Conservation (phyloP, 2,797 vertebrate genomes). For the Rhinogobio ventralis region DNA sequence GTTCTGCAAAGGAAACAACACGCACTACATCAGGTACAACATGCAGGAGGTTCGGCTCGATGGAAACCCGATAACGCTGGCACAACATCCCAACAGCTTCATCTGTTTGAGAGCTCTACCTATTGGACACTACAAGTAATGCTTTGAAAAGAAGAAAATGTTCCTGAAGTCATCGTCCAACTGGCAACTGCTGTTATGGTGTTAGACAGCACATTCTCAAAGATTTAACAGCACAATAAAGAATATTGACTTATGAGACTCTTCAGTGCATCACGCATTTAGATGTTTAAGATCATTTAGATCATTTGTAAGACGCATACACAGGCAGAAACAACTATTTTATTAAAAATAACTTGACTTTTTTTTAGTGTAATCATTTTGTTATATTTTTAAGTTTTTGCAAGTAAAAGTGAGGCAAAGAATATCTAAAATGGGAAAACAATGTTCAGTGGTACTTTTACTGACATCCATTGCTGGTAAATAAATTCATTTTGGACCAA, state of each 20-base stretch:
- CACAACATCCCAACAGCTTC: constrained; percentile 88
- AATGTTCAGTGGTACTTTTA: not conserved
- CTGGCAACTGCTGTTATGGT: constrained; percentile 22
- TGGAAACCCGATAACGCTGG: constrained; percentile 87
- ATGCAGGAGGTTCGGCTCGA: constrained; percentile 90
- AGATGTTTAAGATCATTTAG: constrained; percentile 7
- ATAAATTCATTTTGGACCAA: constrained; percentile 32
- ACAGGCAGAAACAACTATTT: constrained; percentile 4
- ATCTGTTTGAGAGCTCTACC: constrained; percentile 88
- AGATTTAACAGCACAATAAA: constrained; percentile 28
- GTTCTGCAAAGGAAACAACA: constrained; percentile 91
- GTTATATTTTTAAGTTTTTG: constrained; percentile 11
- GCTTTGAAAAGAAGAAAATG: constrained; percentile 30
- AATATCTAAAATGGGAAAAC: not conserved
- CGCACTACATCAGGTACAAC: constrained; percentile 84
- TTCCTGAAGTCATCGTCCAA: constrained; percentile 23
- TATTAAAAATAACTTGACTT: not conserved
- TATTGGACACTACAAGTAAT: constrained; percentile 85
- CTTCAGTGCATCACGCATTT: not conserved
- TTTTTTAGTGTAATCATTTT: constrained; percentile 40
- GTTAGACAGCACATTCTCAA: constrained; percentile 23
- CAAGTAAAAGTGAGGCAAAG: constrained; percentile 17
- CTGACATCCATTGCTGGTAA: constrained; percentile 26
- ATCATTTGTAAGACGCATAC: constrained; percentile 15
- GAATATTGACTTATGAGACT: constrained; percentile 27